Percentiles rank a stretch among this genome's conserved stretches.
These are phyloP conservation scores for Macquaria australasica DNA, from an alignment of 2,113 vertebrate species.

Conservation along the genomic window DNA sequence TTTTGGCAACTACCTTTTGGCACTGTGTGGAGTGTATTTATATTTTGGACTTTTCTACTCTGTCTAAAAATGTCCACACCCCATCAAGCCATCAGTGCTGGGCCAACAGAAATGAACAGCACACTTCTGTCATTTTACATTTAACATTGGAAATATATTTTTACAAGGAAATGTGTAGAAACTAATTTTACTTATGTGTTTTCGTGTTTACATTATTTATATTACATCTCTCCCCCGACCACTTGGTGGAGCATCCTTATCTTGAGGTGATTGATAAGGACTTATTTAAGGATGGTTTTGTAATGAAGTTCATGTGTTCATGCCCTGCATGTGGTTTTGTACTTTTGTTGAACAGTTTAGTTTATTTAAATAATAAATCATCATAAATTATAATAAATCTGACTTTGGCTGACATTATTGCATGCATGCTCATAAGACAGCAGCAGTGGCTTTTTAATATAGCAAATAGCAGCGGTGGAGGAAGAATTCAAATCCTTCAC, in stretches of 20 bases:
- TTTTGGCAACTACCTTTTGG: constrained; percentile 1
- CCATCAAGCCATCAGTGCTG: not conserved
- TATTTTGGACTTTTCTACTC: constrained; percentile 3
- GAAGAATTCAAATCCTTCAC: not conserved
- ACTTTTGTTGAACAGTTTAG: not conserved
- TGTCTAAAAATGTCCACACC: not conserved
- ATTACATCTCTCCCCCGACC: not conserved
- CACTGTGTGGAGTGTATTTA: not conserved
- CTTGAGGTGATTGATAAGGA: not conserved
- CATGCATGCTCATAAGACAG: not conserved
- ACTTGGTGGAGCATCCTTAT: constrained; percentile 8
- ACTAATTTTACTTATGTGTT: not conserved
- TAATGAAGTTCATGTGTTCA: not conserved
- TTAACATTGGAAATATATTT: not conserved
- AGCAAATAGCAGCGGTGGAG: not conserved
- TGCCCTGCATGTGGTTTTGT: not conserved
- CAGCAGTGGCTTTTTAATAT: not conserved
- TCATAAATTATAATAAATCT: not conserved
- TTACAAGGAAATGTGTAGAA: not conserved
- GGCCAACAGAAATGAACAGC: not conserved
- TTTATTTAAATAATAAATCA: not conserved
- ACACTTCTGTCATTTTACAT: constrained; percentile 1
- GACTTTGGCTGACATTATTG: not conserved
- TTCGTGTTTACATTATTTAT: not conserved
- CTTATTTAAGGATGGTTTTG: not conserved